A percentile compares a stretch with the other conserved stretches of the same genome.
These are phyloP conservation scores for Ptychadena robeensis DNA, from an alignment of 2,797 vertebrate genomes.

Conservation along the genomic window DNA sequence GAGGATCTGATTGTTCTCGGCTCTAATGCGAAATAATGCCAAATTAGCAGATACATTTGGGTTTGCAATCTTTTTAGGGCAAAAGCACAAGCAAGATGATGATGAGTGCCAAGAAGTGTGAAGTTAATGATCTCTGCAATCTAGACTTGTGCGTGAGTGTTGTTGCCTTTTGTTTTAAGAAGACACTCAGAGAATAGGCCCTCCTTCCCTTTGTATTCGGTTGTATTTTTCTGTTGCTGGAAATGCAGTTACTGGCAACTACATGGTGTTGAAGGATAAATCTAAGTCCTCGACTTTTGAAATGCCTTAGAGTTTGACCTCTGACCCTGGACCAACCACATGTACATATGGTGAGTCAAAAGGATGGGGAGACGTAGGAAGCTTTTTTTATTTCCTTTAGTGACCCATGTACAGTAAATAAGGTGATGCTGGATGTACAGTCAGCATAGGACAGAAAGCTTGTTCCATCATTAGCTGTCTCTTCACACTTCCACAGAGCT, in stretches of 20 bases:
- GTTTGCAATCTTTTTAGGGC: slow-evolving; percentile 4
- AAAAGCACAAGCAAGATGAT: not conserved
- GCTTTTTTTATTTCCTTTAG: too few species aligned
- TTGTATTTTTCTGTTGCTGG: slow-evolving; percentile 38
- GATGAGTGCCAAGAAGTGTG: not conserved
- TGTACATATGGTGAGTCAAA: slow-evolving; percentile 41
- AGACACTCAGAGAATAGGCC: not conserved
- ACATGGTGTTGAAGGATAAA: slow-evolving; percentile 36
- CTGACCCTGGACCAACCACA: slow-evolving; percentile 69
- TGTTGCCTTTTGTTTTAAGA: slow-evolving; percentile 16
- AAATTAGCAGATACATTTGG: slow-evolving; percentile 16
- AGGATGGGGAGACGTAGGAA: slow-evolving; percentile 4
- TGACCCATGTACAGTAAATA: not conserved
- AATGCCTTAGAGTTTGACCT: slow-evolving; percentile 70
- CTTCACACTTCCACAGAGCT: not conserved
- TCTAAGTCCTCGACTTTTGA: slow-evolving; percentile 62
- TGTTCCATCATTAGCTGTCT: not conserved
- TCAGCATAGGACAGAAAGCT: not conserved
- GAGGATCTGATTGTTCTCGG: slow-evolving; percentile 13
- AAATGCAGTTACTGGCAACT: slow-evolving; percentile 60
- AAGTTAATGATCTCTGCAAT: slow-evolving; percentile 7
- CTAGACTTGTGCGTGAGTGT: not conserved
- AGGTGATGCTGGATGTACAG: not conserved
- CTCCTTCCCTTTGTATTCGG: not conserved
- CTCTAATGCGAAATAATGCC: slow-evolving; percentile 17